phyloP scores from a whole-genome alignment of 2,113 vertebrate genomes.

The Apeltes quadracus region DNA sequence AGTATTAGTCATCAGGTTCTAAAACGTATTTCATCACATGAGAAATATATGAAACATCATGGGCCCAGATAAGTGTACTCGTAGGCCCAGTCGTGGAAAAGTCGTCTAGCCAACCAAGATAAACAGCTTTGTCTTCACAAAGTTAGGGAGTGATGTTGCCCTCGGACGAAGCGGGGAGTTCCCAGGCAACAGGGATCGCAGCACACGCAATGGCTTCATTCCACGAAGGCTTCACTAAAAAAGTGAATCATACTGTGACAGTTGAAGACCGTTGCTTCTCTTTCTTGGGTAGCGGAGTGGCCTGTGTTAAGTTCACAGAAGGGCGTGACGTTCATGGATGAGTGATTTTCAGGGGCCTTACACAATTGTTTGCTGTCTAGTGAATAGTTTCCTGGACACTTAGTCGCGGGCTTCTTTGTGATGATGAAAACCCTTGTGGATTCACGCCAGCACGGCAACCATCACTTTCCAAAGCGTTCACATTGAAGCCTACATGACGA shows the following conservation, averaged over 20 bases:
- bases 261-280: background rate
- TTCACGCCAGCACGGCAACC: background rate
- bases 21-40: background rate
- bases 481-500: background rate
- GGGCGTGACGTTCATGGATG: background rate
- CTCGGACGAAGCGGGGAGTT: background rate
- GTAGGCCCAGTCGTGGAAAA: background rate
- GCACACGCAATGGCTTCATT: constrained; percentile 1
- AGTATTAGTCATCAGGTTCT: constrained; percentile 2
- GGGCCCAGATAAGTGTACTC: constrained; percentile 10
- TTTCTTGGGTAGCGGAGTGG: background rate
- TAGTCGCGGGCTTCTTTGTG: background rate
- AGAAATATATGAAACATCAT: constrained; percentile 1
- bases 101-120: background rate
- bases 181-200: background rate
- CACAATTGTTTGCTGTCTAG: too few species aligned
- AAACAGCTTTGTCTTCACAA: background rate
- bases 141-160: background rate
- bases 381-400: background rate
- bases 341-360: background rate
- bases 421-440: background rate
- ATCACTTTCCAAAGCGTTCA: background rate
- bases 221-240: background rate
- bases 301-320: background rate
- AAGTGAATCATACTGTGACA: background rate